Percentiles rank a stretch among this genome's conserved stretches.
Evolutionary conservation across 2,888 invertebrate species (phyloP).

Genomic region (Bimastos eiseni): DNA sequence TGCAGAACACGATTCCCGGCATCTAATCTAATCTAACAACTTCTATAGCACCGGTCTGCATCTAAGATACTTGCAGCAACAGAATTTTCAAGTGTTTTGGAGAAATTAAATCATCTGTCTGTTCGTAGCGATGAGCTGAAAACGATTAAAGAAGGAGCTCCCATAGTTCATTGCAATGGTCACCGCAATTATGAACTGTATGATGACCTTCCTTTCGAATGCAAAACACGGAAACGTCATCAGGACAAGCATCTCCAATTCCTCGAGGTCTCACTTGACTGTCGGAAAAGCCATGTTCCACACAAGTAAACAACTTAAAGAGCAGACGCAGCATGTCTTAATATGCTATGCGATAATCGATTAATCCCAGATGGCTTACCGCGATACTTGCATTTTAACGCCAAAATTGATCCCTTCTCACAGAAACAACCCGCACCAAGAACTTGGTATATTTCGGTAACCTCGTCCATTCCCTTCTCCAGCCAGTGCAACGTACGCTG

Average conservation of each 20-base stretch:
- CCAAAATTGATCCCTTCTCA: not conserved
- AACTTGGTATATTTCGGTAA: not conserved
- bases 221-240: not conserved
- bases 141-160: not conserved
- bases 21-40: conserved; percentile 20
- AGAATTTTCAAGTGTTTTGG: not conserved
- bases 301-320: not conserved
- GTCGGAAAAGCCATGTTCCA: not conserved
- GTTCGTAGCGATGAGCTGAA: not conserved
- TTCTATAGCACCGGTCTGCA: conserved; percentile 13
- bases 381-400: not conserved
- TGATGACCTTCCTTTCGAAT: not conserved
- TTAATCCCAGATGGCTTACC: not conserved
- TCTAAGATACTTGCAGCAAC: not conserved
- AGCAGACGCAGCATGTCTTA: not conserved
- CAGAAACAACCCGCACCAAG: not conserved
- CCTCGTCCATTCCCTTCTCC: not conserved
- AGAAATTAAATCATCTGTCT: not conserved
- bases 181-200: not conserved
- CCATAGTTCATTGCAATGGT: not conserved
- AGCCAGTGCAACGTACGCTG: not conserved
- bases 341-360: not conserved
- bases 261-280: not conserved
- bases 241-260: not conserved
- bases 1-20: conserved; percentile 33